phyloP scores from a whole-genome alignment of 2,888 invertebrate genomes.

The Drosophila rellima region DNA sequence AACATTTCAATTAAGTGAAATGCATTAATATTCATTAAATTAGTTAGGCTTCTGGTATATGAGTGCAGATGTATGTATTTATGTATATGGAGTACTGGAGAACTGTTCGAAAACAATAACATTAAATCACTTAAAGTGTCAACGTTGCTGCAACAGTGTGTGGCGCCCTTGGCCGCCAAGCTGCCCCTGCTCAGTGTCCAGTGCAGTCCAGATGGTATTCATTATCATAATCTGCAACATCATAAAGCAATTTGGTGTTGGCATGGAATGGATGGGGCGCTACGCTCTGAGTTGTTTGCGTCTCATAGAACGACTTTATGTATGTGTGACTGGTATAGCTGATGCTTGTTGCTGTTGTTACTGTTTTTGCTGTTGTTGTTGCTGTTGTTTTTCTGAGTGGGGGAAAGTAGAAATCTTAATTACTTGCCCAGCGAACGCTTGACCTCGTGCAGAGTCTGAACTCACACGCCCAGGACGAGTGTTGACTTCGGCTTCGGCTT shows the following conservation, averaged over 20 bases:
- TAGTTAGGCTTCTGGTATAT: conserved; percentile 33
- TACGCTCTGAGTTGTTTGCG: conserved; percentile 67
- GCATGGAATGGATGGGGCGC: conserved; percentile 4
- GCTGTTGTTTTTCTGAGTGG: conserved; percentile 30
- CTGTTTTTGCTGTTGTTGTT: not conserved
- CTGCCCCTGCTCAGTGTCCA: conserved; percentile 54
- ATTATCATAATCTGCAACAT: conserved; percentile 84
- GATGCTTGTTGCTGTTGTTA: conserved; percentile 37
- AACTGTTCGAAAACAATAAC: conserved; percentile 76
- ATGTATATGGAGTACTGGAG: conserved; percentile 6
- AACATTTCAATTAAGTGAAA: conserved; percentile 70
- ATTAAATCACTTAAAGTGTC: conserved; percentile 85
- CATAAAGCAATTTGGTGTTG: conserved; percentile 79
- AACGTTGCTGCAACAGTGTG: conserved; percentile 53
- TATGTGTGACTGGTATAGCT: conserved; percentile 63
- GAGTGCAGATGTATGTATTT: not conserved
- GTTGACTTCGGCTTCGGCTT: conserved; percentile 16
- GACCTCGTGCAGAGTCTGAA: conserved; percentile 70
- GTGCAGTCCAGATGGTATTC: conserved; percentile 81
- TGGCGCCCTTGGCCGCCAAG: conserved; percentile 43
- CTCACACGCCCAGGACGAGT: conserved; percentile 69
- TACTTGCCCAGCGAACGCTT: conserved; percentile 77
- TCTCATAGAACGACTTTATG: conserved; percentile 71
- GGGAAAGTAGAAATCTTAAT: conserved; percentile 75
- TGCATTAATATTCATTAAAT: conserved; percentile 77